phyloP scores from a whole-genome alignment of 2,888 invertebrate species.

The Odontocerum albicorne region DNA sequence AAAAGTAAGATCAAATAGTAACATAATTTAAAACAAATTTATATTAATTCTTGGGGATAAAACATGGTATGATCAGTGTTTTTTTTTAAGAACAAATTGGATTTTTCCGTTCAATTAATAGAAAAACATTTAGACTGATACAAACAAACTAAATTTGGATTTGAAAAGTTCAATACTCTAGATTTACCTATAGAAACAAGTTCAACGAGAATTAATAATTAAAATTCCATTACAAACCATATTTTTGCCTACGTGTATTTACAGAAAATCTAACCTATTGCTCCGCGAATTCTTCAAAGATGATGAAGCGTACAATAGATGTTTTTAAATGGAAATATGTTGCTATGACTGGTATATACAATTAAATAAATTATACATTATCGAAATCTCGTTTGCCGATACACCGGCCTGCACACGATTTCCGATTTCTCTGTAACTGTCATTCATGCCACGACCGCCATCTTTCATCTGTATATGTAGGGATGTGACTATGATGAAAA shows the following conservation, averaged over 20 bases:
- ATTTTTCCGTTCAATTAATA: too few relatives aligned
- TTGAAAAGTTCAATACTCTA: too few relatives aligned
- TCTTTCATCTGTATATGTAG: conserved; percentile 18
- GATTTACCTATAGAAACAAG: too few relatives aligned
- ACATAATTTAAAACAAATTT: too few relatives aligned
- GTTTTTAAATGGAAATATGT: neutral
- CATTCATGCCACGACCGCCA: conserved; percentile 32
- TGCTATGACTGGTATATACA: conserved; percentile 13
- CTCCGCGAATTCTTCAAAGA: conserved; percentile 10
- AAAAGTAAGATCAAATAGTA: too few relatives aligned
- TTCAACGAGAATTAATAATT: too few relatives aligned
- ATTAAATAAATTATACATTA: conserved; percentile 16
- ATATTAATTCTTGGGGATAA: too few relatives aligned
- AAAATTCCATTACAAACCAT: conserved; percentile 41
- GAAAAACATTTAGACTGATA: too few relatives aligned
- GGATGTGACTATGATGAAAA: too few relatives aligned
- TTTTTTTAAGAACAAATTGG: too few relatives aligned
- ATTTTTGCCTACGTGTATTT: conserved; percentile 33
- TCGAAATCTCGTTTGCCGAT: conserved; percentile 18
- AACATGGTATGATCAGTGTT: too few relatives aligned
- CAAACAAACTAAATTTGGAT: too few relatives aligned
- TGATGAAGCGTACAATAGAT: neutral
- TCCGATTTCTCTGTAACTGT: conserved; percentile 15
- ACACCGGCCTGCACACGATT: conserved; percentile 19
- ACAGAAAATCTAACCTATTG: conserved; percentile 29